Evolutionary conservation across 1,140 invertebrate genomes (phyloP).

Genomic region (Megathymus violae): DNA sequence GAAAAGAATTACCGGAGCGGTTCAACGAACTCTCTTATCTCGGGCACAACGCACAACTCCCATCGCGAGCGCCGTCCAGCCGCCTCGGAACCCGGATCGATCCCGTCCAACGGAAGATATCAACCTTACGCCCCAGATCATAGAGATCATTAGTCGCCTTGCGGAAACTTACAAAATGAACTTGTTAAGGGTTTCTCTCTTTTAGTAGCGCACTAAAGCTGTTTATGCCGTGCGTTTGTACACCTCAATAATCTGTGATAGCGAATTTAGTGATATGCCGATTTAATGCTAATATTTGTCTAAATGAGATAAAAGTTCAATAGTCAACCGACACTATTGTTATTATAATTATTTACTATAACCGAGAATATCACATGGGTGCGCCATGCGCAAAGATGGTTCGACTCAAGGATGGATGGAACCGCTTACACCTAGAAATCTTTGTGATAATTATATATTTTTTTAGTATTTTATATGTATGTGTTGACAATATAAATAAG

Average conservation of each 20-base stretch:
- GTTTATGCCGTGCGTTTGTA: conserved; percentile 32
- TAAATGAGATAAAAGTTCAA: conserved; percentile 52
- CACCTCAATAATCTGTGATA: conserved; percentile 9
- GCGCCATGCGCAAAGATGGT: too few species aligned
- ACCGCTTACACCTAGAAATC: too few species aligned
- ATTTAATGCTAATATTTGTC: conserved; percentile 52
- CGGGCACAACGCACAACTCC: conserved; percentile 50
- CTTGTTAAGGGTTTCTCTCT: conserved; percentile 34
- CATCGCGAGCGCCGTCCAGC: conserved; percentile 36
- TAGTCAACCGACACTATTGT: background rate
- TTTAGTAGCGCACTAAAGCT: conserved; percentile 35
- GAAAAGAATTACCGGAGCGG: conserved; percentile 46
- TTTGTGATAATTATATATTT: too few species aligned
- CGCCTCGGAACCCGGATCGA: conserved; percentile 50
- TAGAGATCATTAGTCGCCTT: conserved; percentile 26
- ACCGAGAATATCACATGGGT: too few species aligned
- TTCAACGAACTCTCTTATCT: conserved; percentile 66
- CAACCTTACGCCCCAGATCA: conserved; percentile 42
- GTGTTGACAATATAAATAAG: too few species aligned
- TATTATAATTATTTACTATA: too few species aligned
- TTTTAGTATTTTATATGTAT: too few species aligned
- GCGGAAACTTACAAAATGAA: background rate
- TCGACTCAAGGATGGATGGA: too few species aligned
- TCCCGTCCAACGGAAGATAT: conserved; percentile 40
- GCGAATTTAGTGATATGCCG: conserved; percentile 46